Evolutionary conservation across 2,797 vertebrate genomes (phyloP).

Genomic region (Tapera naevia): DNA sequence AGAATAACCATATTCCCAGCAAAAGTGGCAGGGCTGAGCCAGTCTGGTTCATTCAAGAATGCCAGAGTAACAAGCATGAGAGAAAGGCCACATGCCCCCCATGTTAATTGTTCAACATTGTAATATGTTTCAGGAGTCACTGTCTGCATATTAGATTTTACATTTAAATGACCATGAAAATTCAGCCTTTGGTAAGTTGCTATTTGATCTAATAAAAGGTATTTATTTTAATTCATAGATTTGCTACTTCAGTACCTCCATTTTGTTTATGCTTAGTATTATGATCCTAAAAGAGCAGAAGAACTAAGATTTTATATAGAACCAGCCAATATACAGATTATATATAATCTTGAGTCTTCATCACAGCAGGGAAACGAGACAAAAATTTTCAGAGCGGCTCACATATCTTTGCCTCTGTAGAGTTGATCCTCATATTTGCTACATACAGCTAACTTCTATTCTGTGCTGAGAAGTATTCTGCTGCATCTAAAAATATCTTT

Average conservation of each 20-base stretch:
- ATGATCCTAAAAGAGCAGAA: background rate
- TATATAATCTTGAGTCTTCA: background rate
- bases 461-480: background rate
- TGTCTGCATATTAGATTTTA: background rate
- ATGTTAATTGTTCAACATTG: background rate
- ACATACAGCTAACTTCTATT: background rate
- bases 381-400: background rate
- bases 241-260: background rate
- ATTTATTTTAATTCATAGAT: background rate
- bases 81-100: background rate
- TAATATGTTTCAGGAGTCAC: background rate
- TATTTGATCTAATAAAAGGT: background rate
- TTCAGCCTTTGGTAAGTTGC: background rate
- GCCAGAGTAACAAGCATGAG: background rate
- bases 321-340: too few species aligned
- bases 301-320: background rate
- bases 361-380: background rate
- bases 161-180: background rate
- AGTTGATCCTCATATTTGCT: background rate
- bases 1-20: background rate
- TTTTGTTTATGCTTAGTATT: background rate
- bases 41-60: background rate
- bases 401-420: background rate
- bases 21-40: background rate
- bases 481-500: background rate